phyloP scores from a whole-genome alignment of 1,140 invertebrate species.

The Zeugodacus cucurbitae region DNA sequence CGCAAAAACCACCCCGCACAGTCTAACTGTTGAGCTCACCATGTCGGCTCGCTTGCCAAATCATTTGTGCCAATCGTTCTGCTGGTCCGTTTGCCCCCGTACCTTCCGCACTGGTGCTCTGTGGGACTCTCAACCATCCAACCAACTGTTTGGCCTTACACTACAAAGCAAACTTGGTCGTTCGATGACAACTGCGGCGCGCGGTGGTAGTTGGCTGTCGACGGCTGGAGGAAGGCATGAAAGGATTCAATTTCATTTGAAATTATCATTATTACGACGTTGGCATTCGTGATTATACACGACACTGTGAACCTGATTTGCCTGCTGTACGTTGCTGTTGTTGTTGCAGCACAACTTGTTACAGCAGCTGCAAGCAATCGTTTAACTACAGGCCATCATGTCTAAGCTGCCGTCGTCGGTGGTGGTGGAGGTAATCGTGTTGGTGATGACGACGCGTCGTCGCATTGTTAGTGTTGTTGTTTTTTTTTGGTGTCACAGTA shows the following conservation, averaged over 20 bases:
- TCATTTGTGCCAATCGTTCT: background rate
- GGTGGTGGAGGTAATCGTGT: background rate
- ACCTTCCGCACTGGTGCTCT: background rate
- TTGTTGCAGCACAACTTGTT: constrained; percentile 16
- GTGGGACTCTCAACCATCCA: background rate
- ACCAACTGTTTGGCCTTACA: background rate
- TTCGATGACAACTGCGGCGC: background rate
- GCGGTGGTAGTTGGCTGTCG: background rate
- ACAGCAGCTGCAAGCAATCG: background rate
- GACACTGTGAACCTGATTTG: constrained; percentile 2
- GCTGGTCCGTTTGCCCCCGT: background rate
- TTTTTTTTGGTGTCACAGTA: background rate
- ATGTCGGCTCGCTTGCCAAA: background rate
- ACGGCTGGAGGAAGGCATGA: background rate
- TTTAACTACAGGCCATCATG: background rate
- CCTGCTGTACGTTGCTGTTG: background rate
- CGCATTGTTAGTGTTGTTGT: background rate
- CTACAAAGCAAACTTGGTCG: background rate
- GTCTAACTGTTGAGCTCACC: constrained; percentile 5
- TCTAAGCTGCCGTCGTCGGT: background rate
- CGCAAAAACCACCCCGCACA: background rate
- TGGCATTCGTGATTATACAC: constrained; percentile 27
- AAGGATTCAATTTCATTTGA: constrained; percentile 41
- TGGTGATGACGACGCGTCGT: background rate
- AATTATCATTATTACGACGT: constrained; percentile 38